Evolutionary conservation across 2,797 vertebrate genomes (phyloP), one percentile per base, ranked within the genome.

Genomic region (Melanotaenia trifasciata): DNA sequence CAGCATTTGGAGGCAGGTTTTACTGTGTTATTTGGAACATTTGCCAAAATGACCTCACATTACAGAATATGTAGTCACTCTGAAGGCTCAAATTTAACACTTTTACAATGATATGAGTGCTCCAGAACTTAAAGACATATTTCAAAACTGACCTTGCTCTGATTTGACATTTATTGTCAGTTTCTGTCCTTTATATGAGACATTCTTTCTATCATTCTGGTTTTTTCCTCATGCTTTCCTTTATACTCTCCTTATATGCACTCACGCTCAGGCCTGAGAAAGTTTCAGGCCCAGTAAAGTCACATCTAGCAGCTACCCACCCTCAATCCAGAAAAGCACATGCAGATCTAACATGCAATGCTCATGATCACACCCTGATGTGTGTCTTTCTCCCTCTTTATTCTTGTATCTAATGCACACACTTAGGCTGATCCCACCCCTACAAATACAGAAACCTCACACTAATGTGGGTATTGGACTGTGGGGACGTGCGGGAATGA

Each of bases 391-490:
- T 76, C 59, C 3, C 47, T 47, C 61, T 36, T 50, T 10, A 30
- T 64, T 51, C 30, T 47, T 62, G 14, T 67, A 58, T 28, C 58
- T 53, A 28, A 70, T 65, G 63, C 71, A 62, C 65, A 77, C 73
- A 43, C 61, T 81, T 83, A 76, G 70, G 70, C 78, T 84, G 83
- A 90, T 90, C 84, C 84, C 64, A 32, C 77, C 71, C 77, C 85
- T 88, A 83, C 82, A 90, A 83, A 91, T 92, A 60, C 79, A 73
- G 83, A 87, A 93, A 83, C 78, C 85, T 86, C 81, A 67, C 76
- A 62, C 91, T 93, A 90, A 93, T 94, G 93, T 94, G 89, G 90
- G 87, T 87, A 83, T 84, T 86, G 67, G 87, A 89, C 88, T 88
- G 77, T 76, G 70, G 56, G 43, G 69, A 80, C 83, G 84, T 56